phyloP scores from a whole-genome alignment of 1,140 invertebrate species.

The Danaus plexippus region DNA sequence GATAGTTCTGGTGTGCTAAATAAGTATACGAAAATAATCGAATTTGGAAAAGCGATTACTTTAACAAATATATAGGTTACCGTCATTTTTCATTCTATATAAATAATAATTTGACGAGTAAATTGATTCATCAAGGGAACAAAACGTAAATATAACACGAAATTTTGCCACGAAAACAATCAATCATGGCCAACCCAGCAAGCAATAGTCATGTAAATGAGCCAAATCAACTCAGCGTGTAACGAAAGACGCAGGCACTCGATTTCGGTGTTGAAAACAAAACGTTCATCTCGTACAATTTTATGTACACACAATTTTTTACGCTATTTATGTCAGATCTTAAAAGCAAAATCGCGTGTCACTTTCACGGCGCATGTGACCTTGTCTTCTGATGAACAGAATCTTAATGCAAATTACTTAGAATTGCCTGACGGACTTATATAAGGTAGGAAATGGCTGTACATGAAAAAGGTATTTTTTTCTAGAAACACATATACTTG shows the following conservation, averaged over 20 bases:
- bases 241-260: slow-evolving; percentile 20
- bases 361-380: slow-evolving; percentile 3
- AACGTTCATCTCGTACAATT: slow-evolving; percentile 8
- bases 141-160: background rate
- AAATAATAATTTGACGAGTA: too few relatives aligned
- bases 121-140: too few relatives aligned
- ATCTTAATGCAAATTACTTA: slow-evolving; percentile 15
- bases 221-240: slow-evolving; percentile 18
- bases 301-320: slow-evolving; percentile 8
- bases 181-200: slow-evolving; percentile 13
- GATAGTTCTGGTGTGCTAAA: too few relatives aligned
- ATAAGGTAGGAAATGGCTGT: slow-evolving; percentile 8
- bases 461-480: slow-evolving; percentile 4
- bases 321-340: slow-evolving; percentile 2
- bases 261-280: slow-evolving; percentile 18
- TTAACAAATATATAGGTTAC: too few relatives aligned
- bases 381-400: slow-evolving; percentile 2
- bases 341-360: slow-evolving; percentile 6
- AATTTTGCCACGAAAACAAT: slow-evolving; percentile 6
- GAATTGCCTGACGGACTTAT: slow-evolving; percentile 8
- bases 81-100: too few relatives aligned
- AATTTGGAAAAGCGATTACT: too few relatives aligned
- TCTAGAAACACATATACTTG: too few relatives aligned
- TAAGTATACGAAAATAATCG: too few relatives aligned
- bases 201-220: slow-evolving; percentile 22